These are phyloP conservation scores for Suillia variegata DNA, from an alignment of 2,888 invertebrate genomes.

Conservation along the genomic window DNA sequence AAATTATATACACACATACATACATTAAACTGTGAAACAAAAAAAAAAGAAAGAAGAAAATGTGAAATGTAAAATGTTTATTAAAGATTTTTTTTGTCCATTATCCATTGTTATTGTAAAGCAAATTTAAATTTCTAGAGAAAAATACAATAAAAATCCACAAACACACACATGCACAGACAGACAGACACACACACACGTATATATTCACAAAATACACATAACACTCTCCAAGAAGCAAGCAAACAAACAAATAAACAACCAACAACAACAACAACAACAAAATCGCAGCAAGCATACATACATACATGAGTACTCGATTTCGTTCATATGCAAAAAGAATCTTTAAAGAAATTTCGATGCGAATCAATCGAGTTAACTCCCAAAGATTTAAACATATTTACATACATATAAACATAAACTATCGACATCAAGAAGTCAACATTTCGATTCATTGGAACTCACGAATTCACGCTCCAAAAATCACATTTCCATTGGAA, in stretches of 20 bases:
- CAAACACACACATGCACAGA: slow-evolving; percentile 19
- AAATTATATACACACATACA: slow-evolving; percentile 18
- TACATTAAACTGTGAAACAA: slow-evolving; percentile 4
- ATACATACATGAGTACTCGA: slow-evolving; percentile 33
- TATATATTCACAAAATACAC: slow-evolving; percentile 5
- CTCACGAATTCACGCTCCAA: slow-evolving; percentile 18
- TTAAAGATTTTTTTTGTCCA: too few relatives aligned
- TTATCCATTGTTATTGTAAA: slow-evolving; percentile 5
- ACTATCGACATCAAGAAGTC: slow-evolving; percentile 10
- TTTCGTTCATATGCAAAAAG: neutral
- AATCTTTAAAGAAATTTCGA: neutral
- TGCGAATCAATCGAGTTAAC: too few relatives aligned
- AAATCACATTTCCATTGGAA: too few relatives aligned
- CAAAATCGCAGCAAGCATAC: slow-evolving; percentile 49
- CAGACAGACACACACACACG: slow-evolving; percentile 17
- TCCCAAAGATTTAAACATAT: too few relatives aligned
- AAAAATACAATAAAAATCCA: slow-evolving; percentile 10
- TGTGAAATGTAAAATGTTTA: neutral
- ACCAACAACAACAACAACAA: slow-evolving; percentile 28
- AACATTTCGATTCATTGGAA: slow-evolving; percentile 19
- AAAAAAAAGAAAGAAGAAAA: neutral
- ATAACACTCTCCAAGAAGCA: neutral
- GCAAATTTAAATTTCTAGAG: slow-evolving; percentile 16
- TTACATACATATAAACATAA: slow-evolving; percentile 11
- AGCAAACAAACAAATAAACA: slow-evolving; percentile 11